These are phyloP conservation scores for Antigone vipio DNA, from an alignment of 2,113 vertebrate genomes.

Conservation along the genomic window DNA sequence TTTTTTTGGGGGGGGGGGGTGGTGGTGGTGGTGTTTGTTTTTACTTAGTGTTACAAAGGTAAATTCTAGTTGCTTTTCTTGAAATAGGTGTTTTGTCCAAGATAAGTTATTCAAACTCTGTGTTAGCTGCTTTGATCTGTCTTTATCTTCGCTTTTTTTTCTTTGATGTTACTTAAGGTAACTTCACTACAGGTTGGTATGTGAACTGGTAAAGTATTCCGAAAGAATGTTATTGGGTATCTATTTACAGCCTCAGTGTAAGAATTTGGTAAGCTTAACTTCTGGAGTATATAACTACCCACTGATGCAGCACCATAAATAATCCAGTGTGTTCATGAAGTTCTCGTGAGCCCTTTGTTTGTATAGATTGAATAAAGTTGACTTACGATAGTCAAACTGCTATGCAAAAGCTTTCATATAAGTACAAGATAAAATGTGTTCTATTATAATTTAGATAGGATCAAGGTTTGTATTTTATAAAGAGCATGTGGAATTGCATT, in stretches of 20 bases:
- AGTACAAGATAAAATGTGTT: not conserved
- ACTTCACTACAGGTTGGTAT: not conserved
- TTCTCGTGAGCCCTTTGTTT: not conserved
- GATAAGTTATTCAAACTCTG: not conserved
- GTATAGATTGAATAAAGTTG: not conserved
- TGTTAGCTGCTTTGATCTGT: not conserved
- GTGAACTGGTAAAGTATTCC: not conserved
- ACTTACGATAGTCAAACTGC: not conserved
- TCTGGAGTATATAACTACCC: not conserved
- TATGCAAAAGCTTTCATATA: not conserved
- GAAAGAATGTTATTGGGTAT: not conserved
- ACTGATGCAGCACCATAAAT: not conserved
- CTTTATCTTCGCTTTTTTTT: not conserved
- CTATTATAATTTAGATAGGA: not conserved
- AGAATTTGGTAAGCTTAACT: not conserved
- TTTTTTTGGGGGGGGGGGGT: too few relatives aligned
- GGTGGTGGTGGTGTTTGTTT: too few relatives aligned
- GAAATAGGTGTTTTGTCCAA: not conserved
- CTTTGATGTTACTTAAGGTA: not conserved
- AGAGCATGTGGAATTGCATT: not conserved
- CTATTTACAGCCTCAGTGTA: not conserved
- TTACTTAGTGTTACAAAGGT: not conserved
- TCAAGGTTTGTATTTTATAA: not conserved
- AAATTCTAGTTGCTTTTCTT: not conserved
- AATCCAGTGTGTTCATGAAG: not conserved